Conservation (phyloP, 2,113 vertebrate genomes). For the Manacus vitellinus region DNA sequence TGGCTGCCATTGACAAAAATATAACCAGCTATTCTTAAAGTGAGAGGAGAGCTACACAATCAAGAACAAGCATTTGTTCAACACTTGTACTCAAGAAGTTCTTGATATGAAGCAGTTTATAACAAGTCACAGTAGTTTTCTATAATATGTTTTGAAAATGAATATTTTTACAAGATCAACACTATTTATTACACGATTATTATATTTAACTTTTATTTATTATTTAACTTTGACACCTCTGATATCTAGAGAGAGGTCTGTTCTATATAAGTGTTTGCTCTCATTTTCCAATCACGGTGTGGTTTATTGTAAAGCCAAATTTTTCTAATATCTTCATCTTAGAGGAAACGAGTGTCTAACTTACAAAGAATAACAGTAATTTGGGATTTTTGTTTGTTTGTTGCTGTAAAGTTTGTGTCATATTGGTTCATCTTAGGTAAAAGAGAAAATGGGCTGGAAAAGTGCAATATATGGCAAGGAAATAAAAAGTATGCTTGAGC, state of each 20-base stretch:
- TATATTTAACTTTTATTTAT: neutral
- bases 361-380: neutral
- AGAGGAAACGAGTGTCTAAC: neutral
- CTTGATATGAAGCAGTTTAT: neutral
- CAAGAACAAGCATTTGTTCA: neutral
- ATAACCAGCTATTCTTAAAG: neutral
- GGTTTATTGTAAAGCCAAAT: neutral
- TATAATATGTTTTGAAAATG: neutral
- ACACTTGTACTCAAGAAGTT: neutral
- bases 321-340: neutral
- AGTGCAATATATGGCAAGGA: neutral
- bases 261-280: neutral
- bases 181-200: neutral
- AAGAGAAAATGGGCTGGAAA: neutral
- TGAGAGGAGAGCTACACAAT: neutral
- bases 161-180: neutral
- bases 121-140: neutral
- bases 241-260: neutral
- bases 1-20: neutral
- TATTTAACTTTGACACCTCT: neutral
- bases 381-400: neutral
- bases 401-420: neutral
- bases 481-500: neutral
- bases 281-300: neutral
- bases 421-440: neutral